Conservation (phyloP, 2,113 vertebrate genomes). For the Anolis carolinensis region DNA sequence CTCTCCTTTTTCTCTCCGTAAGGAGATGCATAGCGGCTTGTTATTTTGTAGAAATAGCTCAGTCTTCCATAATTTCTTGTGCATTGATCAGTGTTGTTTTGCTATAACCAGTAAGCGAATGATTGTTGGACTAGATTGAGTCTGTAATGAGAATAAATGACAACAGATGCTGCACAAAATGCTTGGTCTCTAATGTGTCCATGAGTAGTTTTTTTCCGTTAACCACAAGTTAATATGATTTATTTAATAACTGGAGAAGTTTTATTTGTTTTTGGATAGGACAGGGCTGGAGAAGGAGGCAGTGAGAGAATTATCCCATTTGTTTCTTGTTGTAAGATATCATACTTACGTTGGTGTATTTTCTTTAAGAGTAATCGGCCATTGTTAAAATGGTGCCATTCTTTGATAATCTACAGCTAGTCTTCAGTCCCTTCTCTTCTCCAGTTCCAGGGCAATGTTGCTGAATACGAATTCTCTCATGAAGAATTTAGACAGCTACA, state of each 20-base stretch:
- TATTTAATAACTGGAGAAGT: not conserved
- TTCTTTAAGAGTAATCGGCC: not conserved
- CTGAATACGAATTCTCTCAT: conserved; percentile 90
- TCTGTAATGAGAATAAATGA: not conserved
- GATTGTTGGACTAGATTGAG: not conserved
- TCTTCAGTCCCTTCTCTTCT: rapidly evolving
- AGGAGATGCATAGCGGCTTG: too few relatives aligned
- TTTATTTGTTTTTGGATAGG: not conserved
- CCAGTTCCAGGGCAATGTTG: conserved; percentile 91
- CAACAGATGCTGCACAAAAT: not conserved
- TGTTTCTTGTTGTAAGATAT: not conserved
- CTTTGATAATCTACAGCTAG: not conserved
- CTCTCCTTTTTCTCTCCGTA: too few relatives aligned
- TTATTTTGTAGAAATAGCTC: not conserved
- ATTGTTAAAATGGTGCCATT: not conserved
- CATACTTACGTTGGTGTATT: not conserved
- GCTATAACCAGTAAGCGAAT: not conserved
- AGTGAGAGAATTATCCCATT: not conserved
- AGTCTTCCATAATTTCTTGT: not conserved
- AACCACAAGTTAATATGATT: not conserved
- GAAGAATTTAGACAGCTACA: conserved; percentile 93
- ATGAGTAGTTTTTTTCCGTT: not conserved
- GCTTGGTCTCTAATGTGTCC: not conserved
- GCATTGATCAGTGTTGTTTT: not conserved
- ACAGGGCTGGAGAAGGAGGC: not conserved